Percentiles rank a stretch among this genome's conserved stretches.
Evolutionary conservation across 2,888 invertebrate species (phyloP).

Genomic region (Odontomyia ornata): DNA sequence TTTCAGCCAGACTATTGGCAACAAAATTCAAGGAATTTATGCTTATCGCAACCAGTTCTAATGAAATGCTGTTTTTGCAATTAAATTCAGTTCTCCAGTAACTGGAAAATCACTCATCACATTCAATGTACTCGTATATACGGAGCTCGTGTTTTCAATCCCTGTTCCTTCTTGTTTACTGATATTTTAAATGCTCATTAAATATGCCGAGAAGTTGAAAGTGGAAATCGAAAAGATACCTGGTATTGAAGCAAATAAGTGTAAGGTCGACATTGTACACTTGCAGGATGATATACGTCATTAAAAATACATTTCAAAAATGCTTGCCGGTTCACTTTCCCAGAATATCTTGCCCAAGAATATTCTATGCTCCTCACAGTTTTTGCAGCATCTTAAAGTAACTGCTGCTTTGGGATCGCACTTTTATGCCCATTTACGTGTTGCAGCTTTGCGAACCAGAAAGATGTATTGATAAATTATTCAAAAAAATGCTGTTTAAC

Average conservation of each 20-base stretch:
- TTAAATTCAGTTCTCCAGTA: no score
- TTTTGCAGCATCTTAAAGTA: conserved; percentile 1
- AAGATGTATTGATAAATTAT: conserved; percentile 42
- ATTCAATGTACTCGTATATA: no score
- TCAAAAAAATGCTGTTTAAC: conserved; percentile 24
- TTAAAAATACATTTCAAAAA: conserved; percentile 40
- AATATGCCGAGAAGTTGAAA: conserved; percentile 21
- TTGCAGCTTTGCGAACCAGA: conserved; percentile 5
- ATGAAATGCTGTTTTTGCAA: no score
- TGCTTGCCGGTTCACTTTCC: conserved; percentile 1
- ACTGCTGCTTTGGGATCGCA: conserved; percentile 24
- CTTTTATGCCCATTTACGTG: background rate
- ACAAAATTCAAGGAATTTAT: no score
- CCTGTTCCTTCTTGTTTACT: no score
- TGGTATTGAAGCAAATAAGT: conserved; percentile 17
- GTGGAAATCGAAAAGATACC: conserved; percentile 19
- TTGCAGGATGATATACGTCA: conserved; percentile 29
- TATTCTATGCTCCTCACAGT: background rate
- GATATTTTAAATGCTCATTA: conserved; percentile 11
- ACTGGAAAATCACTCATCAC: no score
- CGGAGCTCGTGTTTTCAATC: no score
- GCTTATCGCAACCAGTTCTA: no score
- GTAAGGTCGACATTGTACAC: background rate
- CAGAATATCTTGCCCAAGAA: background rate
- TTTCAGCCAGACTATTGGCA: no score